phyloP scores from a whole-genome alignment of 2,797 vertebrate genomes.

The Protonibea diacanthus region DNA sequence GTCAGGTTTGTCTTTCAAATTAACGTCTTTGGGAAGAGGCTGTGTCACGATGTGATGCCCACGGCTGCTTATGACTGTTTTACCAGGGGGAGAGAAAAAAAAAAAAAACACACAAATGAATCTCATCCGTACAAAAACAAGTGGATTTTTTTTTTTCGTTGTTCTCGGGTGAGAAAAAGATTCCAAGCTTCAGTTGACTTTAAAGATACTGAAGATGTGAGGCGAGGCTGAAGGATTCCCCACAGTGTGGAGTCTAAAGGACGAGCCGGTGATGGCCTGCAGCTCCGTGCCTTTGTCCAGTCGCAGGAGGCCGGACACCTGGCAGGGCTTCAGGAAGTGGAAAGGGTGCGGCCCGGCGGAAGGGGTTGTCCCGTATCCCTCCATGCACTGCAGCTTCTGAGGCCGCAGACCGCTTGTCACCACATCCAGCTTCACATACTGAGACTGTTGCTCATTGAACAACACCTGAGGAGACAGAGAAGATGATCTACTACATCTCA shows the following conservation, averaged over 20 bases:
- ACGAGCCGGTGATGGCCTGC: constrained; percentile 80
- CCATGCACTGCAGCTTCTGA: constrained; percentile 89
- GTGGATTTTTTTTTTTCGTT: constrained; percentile 10
- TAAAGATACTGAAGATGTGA: constrained; percentile 94
- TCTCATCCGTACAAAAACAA: constrained; percentile 42
- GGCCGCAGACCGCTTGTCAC: constrained; percentile 78
- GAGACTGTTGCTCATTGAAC: constrained; percentile 91
- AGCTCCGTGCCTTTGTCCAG: constrained; percentile 86
- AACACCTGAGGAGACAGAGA: constrained; percentile 84
- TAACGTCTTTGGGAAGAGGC: constrained; percentile 53
- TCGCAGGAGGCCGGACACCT: constrained; percentile 91
- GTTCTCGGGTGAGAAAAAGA: constrained; percentile 15
- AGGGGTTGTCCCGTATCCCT: constrained; percentile 91
- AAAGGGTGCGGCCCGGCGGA: constrained; percentile 86
- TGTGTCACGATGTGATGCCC: constrained; percentile 39
- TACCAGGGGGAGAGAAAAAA: not conserved
- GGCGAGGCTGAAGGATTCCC: constrained; percentile 76
- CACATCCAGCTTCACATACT: constrained; percentile 94
- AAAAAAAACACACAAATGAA: too few relatives aligned
- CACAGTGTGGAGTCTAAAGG: constrained; percentile 80
- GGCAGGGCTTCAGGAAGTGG: constrained; percentile 91
- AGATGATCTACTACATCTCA: not conserved
- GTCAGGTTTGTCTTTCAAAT: constrained; percentile 69
- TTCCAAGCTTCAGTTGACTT: constrained; percentile 84
- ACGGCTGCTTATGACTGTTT: constrained; percentile 38